Evolutionary conservation across 1,140 invertebrate genomes (phyloP), one percentile per base, ranked within the genome.

Genomic region (Bactericera cockerelli): DNA sequence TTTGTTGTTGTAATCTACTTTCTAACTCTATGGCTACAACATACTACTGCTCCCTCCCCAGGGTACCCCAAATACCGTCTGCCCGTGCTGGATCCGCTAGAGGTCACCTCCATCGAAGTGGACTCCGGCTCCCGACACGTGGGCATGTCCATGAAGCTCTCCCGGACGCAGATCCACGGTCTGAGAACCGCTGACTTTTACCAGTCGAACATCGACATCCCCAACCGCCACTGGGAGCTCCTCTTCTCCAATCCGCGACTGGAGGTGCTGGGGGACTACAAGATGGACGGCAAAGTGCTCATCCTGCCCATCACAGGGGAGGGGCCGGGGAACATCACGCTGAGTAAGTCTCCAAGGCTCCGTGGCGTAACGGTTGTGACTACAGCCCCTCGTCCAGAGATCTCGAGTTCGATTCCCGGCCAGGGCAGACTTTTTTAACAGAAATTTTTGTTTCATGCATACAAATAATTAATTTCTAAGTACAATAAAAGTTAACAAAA

Each of bases 291-390:
- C 25, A 76, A 78, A 54, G 77, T 87, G 55, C 66, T 87, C 2
- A 65, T 87, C 14, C 65, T 87, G 26, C 82, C 83, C 0, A 80
- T 87, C 19, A 76, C 72, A 16, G 84, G 84, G 28, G 74, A 77
- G 59, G 84, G 84, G 4, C 70, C 76, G 38, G 78, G 78, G 0
- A 84, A 85, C 62, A 77, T 86, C 8, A 82, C 81, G 3, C 75
- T 84, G 68, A 63, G 81, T 82, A 74, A 79, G 74, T 36, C 16
- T 36, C 10, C 16, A n/a, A n/a, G n/a, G n/a, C n/a, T n/a, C n/a
- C n/a, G n/a, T n/a, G n/a, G n/a, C n/a, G n/a, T n/a, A n/a, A n/a
- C n/a, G n/a, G n/a, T n/a, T n/a, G n/a, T n/a, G n/a, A n/a, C n/a
- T n/a, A n/a, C n/a, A n/a, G n/a, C n/a, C n/a, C n/a, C n/a, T n/a